Conservation (phyloP, 2,113 vertebrate species). For the Ophthalmolycus amberensis region DNA sequence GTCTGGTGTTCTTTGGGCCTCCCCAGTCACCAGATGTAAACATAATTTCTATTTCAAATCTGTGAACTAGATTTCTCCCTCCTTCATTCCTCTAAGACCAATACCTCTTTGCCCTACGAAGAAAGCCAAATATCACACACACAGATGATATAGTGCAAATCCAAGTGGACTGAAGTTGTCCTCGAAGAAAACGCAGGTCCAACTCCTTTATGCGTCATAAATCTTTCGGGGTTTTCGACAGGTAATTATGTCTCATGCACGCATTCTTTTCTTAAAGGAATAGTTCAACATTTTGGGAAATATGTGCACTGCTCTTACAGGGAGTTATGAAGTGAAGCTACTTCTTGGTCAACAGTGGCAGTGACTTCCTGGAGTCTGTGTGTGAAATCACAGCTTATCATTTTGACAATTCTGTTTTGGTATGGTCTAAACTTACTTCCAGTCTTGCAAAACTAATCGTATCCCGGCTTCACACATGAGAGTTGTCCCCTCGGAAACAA, state of each 20-base stretch:
- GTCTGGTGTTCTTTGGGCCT: not conserved
- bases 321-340: not conserved
- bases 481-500: not conserved
- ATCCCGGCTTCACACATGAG: not conserved
- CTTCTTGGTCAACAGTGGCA: not conserved
- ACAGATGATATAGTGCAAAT: not conserved
- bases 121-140: not conserved
- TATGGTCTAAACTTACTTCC: not conserved
- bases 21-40: conserved; percentile 8
- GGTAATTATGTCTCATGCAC: not conserved
- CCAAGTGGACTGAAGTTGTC: not conserved
- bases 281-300: not conserved
- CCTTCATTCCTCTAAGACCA: not conserved
- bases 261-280: not conserved
- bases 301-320: no score
- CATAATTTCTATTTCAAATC: conserved; percentile 11
- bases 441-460: not conserved
- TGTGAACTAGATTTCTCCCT: not conserved
- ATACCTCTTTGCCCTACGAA: not conserved
- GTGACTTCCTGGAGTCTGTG: not conserved
- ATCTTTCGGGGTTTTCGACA: not conserved
- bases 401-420: not conserved
- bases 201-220: not conserved
- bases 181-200: not conserved
- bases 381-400: not conserved